These are phyloP conservation scores for Sardina pilchardus DNA, from an alignment of 2,113 vertebrate genomes.

Conservation along the genomic window DNA sequence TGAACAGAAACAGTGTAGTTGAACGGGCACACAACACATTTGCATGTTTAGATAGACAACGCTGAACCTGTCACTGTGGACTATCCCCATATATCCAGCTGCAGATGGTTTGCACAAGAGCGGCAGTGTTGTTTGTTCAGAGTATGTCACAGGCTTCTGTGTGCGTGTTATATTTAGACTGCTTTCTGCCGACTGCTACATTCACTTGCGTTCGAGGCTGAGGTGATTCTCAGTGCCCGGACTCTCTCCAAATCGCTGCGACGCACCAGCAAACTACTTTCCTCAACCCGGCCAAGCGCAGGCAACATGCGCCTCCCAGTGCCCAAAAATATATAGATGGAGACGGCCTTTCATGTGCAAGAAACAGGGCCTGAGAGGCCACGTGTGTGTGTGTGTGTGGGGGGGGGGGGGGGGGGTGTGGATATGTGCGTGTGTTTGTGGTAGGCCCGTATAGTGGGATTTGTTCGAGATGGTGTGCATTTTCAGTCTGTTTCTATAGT, in stretches of 20 bases:
- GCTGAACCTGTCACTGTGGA: background rate
- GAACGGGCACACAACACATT: background rate
- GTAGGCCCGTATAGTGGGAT: background rate
- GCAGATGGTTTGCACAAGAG: background rate
- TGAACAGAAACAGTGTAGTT: background rate
- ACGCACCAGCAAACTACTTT: constrained; percentile 10
- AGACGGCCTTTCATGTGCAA: background rate
- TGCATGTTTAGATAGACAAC: background rate
- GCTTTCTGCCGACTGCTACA: background rate
- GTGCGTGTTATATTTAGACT: background rate
- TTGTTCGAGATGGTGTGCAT: background rate
- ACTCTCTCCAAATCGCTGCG: constrained; percentile 8
- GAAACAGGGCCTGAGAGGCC: background rate
- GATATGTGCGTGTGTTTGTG: background rate
- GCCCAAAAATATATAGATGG: constrained; percentile 40
- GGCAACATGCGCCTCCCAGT: constrained; percentile 77
- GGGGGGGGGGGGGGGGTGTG: background rate
- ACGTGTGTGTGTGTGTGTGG: background rate
- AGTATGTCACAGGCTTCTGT: background rate
- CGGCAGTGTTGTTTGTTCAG: background rate
- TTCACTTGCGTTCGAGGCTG: background rate
- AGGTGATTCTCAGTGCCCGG: background rate
- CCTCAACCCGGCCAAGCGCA: constrained; percentile 54
- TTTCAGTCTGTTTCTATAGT: background rate
- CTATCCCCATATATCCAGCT: background rate